These are phyloP conservation scores for Macrobrachium nipponense DNA, from an alignment of 1,140 invertebrate genomes.

Conservation along the genomic window DNA sequence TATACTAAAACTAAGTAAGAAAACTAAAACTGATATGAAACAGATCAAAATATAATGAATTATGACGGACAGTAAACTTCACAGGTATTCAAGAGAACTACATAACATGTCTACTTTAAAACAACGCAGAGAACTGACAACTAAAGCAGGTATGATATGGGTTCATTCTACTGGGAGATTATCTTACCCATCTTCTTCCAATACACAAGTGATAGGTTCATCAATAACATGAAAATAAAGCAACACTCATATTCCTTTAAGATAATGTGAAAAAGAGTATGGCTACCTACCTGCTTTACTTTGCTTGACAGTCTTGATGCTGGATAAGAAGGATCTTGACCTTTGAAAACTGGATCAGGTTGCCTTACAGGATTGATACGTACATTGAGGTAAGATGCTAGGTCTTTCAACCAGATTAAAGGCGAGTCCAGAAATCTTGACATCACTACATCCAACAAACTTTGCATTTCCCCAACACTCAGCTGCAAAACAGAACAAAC, in stretches of 20 bases:
- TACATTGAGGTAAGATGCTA: slow-evolving; percentile 51
- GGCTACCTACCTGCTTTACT: slow-evolving; percentile 41
- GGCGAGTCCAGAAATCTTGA: slow-evolving; percentile 44
- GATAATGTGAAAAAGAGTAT: background rate
- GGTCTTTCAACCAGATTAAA: slow-evolving; percentile 49
- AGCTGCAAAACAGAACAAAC: slow-evolving; percentile 23
- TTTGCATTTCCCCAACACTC: slow-evolving; percentile 49
- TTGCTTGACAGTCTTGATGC: slow-evolving; percentile 12
- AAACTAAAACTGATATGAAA: no score
- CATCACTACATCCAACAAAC: slow-evolving; percentile 47
- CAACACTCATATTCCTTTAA: background rate
- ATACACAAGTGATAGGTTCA: no score
- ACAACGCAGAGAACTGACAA: no score
- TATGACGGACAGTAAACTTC: no score
- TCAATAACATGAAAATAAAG: background rate
- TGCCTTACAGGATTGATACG: slow-evolving; percentile 36
- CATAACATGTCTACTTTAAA: no score
- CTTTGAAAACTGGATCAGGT: slow-evolving; percentile 43
- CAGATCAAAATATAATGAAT: no score
- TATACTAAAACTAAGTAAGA: no score
- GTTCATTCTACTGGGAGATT: background rate
- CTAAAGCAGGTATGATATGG: no score
- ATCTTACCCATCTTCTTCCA: background rate
- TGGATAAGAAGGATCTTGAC: slow-evolving; percentile 31
- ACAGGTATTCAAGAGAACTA: no score